A percentile compares a stretch with the other conserved stretches of the same genome.
These are phyloP conservation scores for Crotalus helleri DNA, from an alignment of 2,113 vertebrate species.

Conservation along the genomic window DNA sequence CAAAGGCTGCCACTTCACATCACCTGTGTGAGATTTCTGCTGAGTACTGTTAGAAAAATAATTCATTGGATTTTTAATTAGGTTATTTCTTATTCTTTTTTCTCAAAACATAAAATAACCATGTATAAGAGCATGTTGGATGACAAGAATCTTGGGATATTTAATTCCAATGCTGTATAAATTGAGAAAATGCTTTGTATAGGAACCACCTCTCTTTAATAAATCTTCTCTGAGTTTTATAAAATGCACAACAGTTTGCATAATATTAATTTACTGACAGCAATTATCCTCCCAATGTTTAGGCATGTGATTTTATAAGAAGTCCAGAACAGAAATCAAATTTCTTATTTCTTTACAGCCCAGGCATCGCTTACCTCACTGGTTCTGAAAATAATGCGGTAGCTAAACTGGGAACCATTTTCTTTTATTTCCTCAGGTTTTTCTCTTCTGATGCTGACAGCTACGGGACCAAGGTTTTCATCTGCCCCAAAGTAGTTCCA, in stretches of 20 bases:
- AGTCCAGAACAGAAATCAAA: not conserved
- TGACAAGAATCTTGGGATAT: not conserved
- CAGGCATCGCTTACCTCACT: constrained; percentile 82
- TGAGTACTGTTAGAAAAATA: not conserved
- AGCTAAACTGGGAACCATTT: constrained; percentile 89
- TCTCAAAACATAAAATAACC: not conserved
- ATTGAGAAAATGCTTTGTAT: not conserved
- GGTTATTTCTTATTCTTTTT: not conserved
- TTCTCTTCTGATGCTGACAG: constrained; percentile 90
- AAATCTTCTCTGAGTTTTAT: not conserved
- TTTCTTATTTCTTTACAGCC: not conserved
- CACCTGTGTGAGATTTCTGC: not conserved
- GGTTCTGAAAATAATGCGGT: constrained; percentile 91
- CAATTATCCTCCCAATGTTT: not conserved
- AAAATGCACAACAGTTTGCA: not conserved
- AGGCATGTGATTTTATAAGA: not conserved
- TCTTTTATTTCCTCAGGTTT: constrained; percentile 94
- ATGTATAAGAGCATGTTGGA: not conserved
- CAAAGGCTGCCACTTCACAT: not conserved
- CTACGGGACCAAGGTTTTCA: constrained; percentile 89
- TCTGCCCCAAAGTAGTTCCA: constrained; percentile 97
- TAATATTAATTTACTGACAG: not conserved
- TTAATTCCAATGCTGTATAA: not conserved
- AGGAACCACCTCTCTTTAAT: not conserved
- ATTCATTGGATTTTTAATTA: not conserved